Base-by-base conservation (phyloP, 2,888 invertebrate species). In the Drosophila kuntzei region DNA sequence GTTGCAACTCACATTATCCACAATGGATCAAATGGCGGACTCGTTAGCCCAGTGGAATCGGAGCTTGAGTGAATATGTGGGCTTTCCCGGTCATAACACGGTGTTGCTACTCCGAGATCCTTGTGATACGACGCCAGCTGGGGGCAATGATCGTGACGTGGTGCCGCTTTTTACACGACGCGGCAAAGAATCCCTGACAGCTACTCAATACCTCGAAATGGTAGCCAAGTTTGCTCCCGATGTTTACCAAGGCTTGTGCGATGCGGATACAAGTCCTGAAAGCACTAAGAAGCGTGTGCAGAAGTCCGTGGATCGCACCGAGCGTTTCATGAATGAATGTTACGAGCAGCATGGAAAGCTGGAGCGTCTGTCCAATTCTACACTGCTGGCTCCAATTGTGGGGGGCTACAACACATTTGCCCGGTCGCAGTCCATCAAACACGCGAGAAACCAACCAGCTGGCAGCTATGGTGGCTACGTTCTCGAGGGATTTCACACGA, bases 401-500 rank as follows among this genome's bases (percentile, higher is more conserved):
- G 98, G 97, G n/a, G 96, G 96, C 5, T 96, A 95, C 85, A 93
- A 94, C 90, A 91, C 93, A n/a, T 93, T 93, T 51, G 94, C 95
- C 68, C 94, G 96, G 89, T 93, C 94, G 71, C 93, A 94, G 54
- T 95, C 94, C 54, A 94, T 96, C 16, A 93, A 94, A 73, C 94
- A 94, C 67, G 86, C 95, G 61, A 73, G 70, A 1, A 51, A 77
- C n/a, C 92, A 95, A 71, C 82, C 85, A 18, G 92, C 91, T 12
- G 91, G 95, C 18, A 90, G 93, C 60, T 91, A 96, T 55, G 92
- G 93, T 60, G 98, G 98, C 2, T 96, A 95, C 90, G 93, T 97
- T 2, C 94, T 98, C 43, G 96, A 97, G 89, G 98, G 98, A 2
- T 94, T 98, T 59, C 96, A 96, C 79, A 95, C 94, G 82, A 95